Conservation (phyloP, 2,113 vertebrate species). For the Mustelus asterias region DNA sequence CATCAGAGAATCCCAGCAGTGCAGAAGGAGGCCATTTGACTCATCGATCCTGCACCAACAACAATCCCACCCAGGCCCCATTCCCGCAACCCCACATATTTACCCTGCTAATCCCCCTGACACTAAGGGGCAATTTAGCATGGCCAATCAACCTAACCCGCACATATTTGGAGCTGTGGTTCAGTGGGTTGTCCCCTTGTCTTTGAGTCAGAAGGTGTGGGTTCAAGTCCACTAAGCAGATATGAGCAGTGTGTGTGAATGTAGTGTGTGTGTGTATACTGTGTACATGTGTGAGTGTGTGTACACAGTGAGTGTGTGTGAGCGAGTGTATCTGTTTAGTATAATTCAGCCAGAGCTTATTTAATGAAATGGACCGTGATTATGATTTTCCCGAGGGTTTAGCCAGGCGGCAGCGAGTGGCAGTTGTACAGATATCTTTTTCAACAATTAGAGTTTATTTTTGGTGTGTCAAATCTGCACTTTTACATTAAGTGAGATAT, state of each 20-base stretch:
- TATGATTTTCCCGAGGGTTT: neutral
- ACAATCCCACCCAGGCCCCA: too few relatives aligned
- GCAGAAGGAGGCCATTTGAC: too few relatives aligned
- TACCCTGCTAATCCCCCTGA: too few relatives aligned
- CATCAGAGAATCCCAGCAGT: too few relatives aligned
- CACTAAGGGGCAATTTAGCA: too few relatives aligned
- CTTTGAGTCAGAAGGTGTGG: neutral
- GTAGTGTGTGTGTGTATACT: neutral
- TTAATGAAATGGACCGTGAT: neutral
- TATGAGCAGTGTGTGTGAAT: too few relatives aligned
- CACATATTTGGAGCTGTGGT: too few relatives aligned
- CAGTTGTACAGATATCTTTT: constrained; percentile 10
- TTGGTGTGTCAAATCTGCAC: constrained; percentile 14
- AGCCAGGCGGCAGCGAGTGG: neutral
- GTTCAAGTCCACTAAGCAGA: neutral
- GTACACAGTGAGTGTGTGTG: neutral
- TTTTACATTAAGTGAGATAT: neutral
- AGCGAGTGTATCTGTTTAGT: neutral
- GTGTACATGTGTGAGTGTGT: neutral
- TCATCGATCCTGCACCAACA: too few relatives aligned
- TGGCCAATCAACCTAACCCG: too few relatives aligned
- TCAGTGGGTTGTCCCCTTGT: neutral
- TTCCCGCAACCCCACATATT: too few relatives aligned
- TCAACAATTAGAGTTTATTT: neutral
- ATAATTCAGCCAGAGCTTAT: neutral